Evolutionary conservation across 2,797 vertebrate genomes (phyloP).

Genomic region (Aeoliscus strigatus): DNA sequence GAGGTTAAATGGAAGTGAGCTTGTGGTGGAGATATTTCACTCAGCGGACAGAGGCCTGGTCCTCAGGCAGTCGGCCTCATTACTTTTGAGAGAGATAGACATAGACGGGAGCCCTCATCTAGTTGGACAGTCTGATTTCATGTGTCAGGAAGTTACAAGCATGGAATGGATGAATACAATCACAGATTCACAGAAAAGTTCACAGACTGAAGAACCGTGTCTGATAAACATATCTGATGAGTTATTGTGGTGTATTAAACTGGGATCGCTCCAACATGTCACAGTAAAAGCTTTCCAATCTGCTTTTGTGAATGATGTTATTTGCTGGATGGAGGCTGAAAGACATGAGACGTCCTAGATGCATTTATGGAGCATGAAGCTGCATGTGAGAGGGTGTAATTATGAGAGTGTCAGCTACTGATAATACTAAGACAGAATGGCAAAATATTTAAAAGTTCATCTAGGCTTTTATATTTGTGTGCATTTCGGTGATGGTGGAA

Average conservation of each 20-base stretch:
- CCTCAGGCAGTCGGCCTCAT: slow-evolving; percentile 28
- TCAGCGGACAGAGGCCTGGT: slow-evolving; percentile 29
- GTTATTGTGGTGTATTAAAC: slow-evolving; percentile 49
- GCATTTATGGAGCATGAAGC: slow-evolving; percentile 19
- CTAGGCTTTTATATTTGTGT: too few relatives aligned
- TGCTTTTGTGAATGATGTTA: slow-evolving; percentile 28
- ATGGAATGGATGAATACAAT: slow-evolving; percentile 32
- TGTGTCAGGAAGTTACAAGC: slow-evolving; percentile 35
- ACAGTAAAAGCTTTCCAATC: slow-evolving; percentile 17
- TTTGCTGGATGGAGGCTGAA: slow-evolving; percentile 45
- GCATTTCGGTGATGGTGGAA: too few relatives aligned
- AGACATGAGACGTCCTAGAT: slow-evolving; percentile 23
- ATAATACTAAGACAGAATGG: too few relatives aligned
- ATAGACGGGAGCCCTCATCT: slow-evolving; percentile 23
- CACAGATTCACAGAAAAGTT: slow-evolving; percentile 56
- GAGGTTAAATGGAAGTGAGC: slow-evolving; percentile 46
- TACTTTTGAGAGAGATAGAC: slow-evolving; percentile 49
- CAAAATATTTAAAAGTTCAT: too few relatives aligned
- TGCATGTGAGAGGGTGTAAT: slow-evolving; percentile 5
- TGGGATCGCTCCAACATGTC: slow-evolving; percentile 34
- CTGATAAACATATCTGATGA: slow-evolving; percentile 44
- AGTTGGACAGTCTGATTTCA: slow-evolving; percentile 22
- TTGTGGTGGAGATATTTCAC: slow-evolving; percentile 34
- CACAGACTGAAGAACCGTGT: slow-evolving; percentile 32
- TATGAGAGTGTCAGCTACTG: too few relatives aligned